Evolutionary conservation across 2,888 invertebrate species (phyloP).

Genomic region (Periphyllus acericola): DNA sequence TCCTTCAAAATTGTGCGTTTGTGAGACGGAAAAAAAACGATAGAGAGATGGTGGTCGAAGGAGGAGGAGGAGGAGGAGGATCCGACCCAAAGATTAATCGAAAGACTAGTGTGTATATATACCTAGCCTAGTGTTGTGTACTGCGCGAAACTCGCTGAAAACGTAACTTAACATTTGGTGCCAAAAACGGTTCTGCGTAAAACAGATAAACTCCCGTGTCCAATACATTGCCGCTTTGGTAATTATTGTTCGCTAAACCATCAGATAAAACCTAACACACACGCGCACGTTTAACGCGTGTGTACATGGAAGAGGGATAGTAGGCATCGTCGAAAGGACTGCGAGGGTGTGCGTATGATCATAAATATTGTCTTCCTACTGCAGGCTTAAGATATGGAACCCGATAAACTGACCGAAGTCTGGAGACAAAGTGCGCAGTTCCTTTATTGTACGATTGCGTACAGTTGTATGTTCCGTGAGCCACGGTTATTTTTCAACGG

Average conservation of each 20-base stretch:
- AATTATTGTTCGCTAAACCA: constrained; percentile 7
- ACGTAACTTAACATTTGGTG: constrained; percentile 12
- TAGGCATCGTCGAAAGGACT: neutral
- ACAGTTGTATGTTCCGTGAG: no score
- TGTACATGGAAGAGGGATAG: neutral
- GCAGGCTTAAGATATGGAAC: no score
- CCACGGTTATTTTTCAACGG: no score
- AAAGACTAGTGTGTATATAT: neutral
- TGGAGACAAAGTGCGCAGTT: no score
- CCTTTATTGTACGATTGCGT: no score
- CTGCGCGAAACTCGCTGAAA: constrained; percentile 1
- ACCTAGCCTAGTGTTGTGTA: neutral
- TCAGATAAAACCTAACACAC: neutral
- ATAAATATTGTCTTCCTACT: neutral
- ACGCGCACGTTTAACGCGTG: neutral
- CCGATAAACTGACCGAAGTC: no score
- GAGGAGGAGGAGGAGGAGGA: neutral
- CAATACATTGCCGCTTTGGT: neutral
- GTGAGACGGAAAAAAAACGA: constrained; percentile 8
- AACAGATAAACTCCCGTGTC: constrained; percentile 21
- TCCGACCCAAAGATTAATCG: constrained; percentile 35
- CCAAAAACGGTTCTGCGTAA: constrained; percentile 12
- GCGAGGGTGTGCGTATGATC: neutral
- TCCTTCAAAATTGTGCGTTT: constrained; percentile 12
- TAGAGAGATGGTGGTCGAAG: neutral